Conservation (phyloP, 2,888 invertebrate species). For the Desoria tigrina region DNA sequence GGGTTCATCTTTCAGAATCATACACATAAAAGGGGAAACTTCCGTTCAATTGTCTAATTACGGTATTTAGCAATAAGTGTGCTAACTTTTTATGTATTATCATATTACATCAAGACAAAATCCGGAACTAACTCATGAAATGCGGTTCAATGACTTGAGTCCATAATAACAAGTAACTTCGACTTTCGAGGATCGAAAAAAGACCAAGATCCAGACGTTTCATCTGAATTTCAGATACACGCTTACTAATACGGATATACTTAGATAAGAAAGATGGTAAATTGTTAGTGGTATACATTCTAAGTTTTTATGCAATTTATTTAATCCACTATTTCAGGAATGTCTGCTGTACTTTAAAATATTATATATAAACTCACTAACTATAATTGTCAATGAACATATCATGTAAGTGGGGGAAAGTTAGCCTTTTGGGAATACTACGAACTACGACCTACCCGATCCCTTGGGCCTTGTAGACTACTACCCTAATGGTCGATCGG, state of each 20-base stretch:
- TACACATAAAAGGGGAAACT: background rate
- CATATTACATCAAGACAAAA: conserved; percentile 39
- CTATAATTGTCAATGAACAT: too few relatives aligned
- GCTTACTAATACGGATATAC: conserved; percentile 46
- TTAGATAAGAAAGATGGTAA: conserved; percentile 40
- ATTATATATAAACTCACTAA: too few relatives aligned
- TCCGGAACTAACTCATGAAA: conserved; percentile 41
- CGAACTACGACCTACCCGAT: conserved; percentile 29
- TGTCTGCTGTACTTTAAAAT: too few relatives aligned
- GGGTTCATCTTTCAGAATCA: too few relatives aligned
- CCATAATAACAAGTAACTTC: conserved; percentile 43
- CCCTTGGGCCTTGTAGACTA: conserved; percentile 39
- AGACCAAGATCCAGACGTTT: conserved; percentile 47
- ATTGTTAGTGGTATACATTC: conserved; percentile 41
- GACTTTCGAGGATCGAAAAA: conserved; percentile 39
- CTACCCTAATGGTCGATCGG: conserved; percentile 34
- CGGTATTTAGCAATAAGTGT: background rate
- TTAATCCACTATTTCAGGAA: background rate
- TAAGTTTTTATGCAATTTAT: conserved; percentile 10
- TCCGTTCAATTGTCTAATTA: background rate
- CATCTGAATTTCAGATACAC: conserved; percentile 44
- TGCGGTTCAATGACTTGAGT: conserved; percentile 39
- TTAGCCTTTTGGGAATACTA: conserved; percentile 30
- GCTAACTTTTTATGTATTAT: too few relatives aligned
- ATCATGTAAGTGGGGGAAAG: conserved; percentile 38